Percentiles rank a stretch among this genome's conserved stretches.
Evolutionary conservation across 2,113 vertebrate genomes (phyloP).

Genomic region (Solea solea): DNA sequence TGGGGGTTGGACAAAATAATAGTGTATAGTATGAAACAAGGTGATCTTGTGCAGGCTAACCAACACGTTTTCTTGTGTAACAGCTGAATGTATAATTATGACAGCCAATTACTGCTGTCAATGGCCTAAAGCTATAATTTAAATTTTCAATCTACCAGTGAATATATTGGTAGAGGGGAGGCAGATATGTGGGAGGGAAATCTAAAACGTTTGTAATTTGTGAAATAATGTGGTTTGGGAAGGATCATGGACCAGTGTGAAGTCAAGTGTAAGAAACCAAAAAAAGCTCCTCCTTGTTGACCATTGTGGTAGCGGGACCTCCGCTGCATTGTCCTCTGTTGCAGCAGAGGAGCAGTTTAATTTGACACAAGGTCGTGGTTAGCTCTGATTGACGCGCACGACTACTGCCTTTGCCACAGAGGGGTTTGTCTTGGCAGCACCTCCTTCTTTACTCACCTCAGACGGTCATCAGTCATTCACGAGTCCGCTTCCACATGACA

Average conservation of each 20-base stretch:
- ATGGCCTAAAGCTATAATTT: conserved; percentile 9
- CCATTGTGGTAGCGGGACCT: background rate
- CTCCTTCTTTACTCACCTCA: conserved; percentile 48
- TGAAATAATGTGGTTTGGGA: background rate
- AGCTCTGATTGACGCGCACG: conserved; percentile 62
- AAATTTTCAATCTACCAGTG: background rate
- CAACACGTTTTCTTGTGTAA: background rate
- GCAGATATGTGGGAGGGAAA: background rate
- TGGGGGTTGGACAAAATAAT: background rate
- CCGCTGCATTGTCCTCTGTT: background rate
- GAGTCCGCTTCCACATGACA: conserved; percentile 46
- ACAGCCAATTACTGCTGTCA: conserved; percentile 6
- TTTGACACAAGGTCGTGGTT: conserved; percentile 70
- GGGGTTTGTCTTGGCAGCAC: conserved; percentile 58
- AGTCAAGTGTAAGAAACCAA: background rate
- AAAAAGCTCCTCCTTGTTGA: background rate
- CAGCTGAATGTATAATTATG: background rate
- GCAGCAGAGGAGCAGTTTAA: conserved; percentile 32
- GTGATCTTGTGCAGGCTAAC: background rate
- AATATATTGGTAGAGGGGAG: background rate
- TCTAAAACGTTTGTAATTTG: background rate
- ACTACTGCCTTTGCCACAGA: conserved; percentile 54
- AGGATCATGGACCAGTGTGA: background rate
- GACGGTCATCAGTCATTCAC: conserved; percentile 70
- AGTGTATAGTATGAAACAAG: background rate